phyloP scores from a whole-genome alignment of 2,797 vertebrate genomes.

The Xenopus petersii region DNA sequence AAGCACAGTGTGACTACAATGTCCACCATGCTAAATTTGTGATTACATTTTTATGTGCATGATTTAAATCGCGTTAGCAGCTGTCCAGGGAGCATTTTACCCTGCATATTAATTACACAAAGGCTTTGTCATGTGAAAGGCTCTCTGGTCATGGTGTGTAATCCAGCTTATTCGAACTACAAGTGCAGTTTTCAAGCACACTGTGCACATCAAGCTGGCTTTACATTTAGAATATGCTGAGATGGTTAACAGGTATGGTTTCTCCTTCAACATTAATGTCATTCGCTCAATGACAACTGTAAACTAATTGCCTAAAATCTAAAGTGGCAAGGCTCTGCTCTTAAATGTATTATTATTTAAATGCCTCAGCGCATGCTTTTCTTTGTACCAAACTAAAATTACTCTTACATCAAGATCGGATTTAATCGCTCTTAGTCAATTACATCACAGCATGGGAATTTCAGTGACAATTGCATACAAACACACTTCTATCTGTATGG shows the following conservation, averaged over 20 bases:
- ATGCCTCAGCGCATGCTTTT: slow-evolving; percentile 37
- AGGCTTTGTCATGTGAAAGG: slow-evolving; percentile 81
- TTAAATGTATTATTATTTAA: slow-evolving; percentile 55
- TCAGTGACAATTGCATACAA: neutral
- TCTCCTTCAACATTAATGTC: slow-evolving; percentile 75
- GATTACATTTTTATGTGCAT: slow-evolving; percentile 87
- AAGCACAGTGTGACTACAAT: slow-evolving; percentile 86
- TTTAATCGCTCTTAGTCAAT: slow-evolving; percentile 38
- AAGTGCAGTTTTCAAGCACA: slow-evolving; percentile 76
- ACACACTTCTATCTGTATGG: neutral
- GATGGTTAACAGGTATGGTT: slow-evolving; percentile 78
- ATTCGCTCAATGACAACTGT: slow-evolving; percentile 76
- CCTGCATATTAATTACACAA: slow-evolving; percentile 97
- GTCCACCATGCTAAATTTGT: slow-evolving; percentile 90
- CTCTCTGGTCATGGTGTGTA: slow-evolving; percentile 83
- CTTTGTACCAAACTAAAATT: slow-evolving; percentile 34
- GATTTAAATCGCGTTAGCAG: slow-evolving; percentile 89
- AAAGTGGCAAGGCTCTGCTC: slow-evolving; percentile 58
- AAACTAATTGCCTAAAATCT: slow-evolving; percentile 64
- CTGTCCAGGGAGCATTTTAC: slow-evolving; percentile 87
- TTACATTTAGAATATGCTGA: slow-evolving; percentile 67
- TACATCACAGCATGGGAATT: slow-evolving; percentile 18
- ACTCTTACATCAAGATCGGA: slow-evolving; percentile 35
- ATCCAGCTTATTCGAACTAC: slow-evolving; percentile 85
- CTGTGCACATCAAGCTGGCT: slow-evolving; percentile 71